Evolutionary conservation across 2,113 vertebrate genomes (phyloP).

Genomic region (Lophius piscatorius): DNA sequence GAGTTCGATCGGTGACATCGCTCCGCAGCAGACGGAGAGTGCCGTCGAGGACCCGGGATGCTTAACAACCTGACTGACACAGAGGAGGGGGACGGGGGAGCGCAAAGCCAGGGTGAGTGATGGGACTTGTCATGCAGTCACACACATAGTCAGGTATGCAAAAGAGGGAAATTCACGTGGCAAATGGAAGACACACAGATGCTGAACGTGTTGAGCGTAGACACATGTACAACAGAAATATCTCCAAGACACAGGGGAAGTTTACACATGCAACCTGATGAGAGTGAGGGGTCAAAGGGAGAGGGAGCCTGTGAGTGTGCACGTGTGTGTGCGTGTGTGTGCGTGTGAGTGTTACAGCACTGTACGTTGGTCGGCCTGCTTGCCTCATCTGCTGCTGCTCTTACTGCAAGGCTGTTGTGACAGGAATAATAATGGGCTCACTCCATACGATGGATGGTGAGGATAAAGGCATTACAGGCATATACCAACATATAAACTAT

Average conservation of each 20-base stretch:
- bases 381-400: slow-evolving; percentile 66
- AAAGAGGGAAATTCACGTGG: too few species aligned
- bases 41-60: slow-evolving; percentile 82
- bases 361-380: slow-evolving; percentile 52
- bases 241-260: slow-evolving; percentile 4
- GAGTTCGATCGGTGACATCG: slow-evolving; percentile 65
- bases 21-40: slow-evolving; percentile 60
- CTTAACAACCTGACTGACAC: slow-evolving; percentile 97
- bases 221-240: background rate
- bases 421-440: slow-evolving; percentile 81
- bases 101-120: slow-evolving; percentile 91
- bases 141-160: slow-evolving; percentile 27
- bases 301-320: slow-evolving; percentile 12
- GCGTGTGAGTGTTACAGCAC: slow-evolving; percentile 6
- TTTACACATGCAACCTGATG: slow-evolving; percentile 11
- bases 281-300: slow-evolving; percentile 4
- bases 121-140: slow-evolving; percentile 71
- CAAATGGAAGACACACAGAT: slow-evolving; percentile 5
- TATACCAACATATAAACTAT: slow-evolving; percentile 15
- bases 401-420: slow-evolving; percentile 82
- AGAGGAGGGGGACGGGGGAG: slow-evolving; percentile 93
- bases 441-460: slow-evolving; percentile 53
- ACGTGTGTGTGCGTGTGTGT: slow-evolving; percentile 30
- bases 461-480: slow-evolving; percentile 55
- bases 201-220: too few species aligned